Base-by-base conservation (phyloP, 2,888 invertebrate genomes). In the Pyralis farinalis region DNA sequence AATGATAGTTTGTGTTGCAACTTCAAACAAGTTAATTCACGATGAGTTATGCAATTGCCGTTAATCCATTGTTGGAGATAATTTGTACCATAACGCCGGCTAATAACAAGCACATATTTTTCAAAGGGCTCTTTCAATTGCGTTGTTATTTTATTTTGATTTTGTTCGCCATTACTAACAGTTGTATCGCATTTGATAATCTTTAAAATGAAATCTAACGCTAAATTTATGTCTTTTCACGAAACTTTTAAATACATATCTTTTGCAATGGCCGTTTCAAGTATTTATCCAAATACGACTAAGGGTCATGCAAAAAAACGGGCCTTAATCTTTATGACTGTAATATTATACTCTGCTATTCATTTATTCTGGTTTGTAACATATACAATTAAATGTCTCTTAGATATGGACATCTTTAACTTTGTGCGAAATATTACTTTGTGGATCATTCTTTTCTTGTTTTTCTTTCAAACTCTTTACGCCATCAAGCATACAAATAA, bases 391-490 rank as follows among this genome's bases (percentile, higher is more conserved):
- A 70, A 70, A 49, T 76, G 76, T 39, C 42, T 76, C 0, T 53
- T 56, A 21, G 58, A 39, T 3, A 34, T 58, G 8, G 78, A 82
- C 36, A 49, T 77, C 34, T 66, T 59, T 21, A 82, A 79, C 40
- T 61, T 81, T 1, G 53, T 75, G 7, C 63, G 78, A 37, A 75
- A 80, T 44, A 55, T 80, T 44, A 66, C 79, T 1, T 46, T 81
- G 16, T 66, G 58, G 0, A 49, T 80, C 1, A 44, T 80, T 1
- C 45, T 72, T 0, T n/a, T 59, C 4, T 49, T 82, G 1, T 83
- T 76, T 39, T 66, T 80, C 25, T 62, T 79, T n/a, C 83, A 82
- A 68, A 66, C 65, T 0, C 65, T 72, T 35, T 77, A 79, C 39
- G 63, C 58, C 1, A 66, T 64, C 27, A 57, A 51, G 6, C 73